A percentile compares a stretch with the other conserved stretches of the same genome.
These are phyloP conservation scores for Cryptomyrus ogoouensis DNA, from an alignment of 2,113 vertebrate genomes.

Conservation along the genomic window DNA sequence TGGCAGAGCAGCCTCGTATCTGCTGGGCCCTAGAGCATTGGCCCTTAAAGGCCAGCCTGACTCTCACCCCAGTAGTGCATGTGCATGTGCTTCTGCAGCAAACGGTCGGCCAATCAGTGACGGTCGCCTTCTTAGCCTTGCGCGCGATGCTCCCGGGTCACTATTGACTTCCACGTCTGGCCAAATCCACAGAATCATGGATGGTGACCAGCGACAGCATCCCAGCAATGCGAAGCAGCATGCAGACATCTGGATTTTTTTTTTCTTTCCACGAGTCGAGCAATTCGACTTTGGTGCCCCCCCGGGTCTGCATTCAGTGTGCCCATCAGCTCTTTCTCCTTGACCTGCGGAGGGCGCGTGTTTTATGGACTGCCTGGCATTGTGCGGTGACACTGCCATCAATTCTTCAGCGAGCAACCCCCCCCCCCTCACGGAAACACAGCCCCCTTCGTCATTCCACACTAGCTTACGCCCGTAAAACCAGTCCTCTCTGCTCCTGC, in stretches of 20 bases:
- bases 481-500: not conserved
- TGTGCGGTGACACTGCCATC: slow-evolving; percentile 6
- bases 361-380: slow-evolving; percentile 9
- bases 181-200: not conserved
- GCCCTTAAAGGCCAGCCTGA: not conserved
- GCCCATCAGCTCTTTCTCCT: not conserved
- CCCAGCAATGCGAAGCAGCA: not conserved
- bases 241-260: not conserved
- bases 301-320: not conserved
- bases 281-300: not conserved
- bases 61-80: not conserved
- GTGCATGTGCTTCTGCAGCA: not conserved
- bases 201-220: not conserved
- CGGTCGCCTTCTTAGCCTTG: not conserved
- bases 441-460: not conserved
- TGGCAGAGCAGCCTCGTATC: not conserved
- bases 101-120: not conserved
- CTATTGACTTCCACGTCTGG: not conserved
- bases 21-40: not conserved
- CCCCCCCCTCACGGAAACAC: not conserved
- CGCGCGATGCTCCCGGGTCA: not conserved
- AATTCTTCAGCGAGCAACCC: not conserved
- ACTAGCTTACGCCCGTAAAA: not conserved
- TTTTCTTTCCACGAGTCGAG: not conserved
- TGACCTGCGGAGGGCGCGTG: not conserved